Conservation (phyloP, 2,888 invertebrate genomes). For the Bruchidius siliquastri region DNA sequence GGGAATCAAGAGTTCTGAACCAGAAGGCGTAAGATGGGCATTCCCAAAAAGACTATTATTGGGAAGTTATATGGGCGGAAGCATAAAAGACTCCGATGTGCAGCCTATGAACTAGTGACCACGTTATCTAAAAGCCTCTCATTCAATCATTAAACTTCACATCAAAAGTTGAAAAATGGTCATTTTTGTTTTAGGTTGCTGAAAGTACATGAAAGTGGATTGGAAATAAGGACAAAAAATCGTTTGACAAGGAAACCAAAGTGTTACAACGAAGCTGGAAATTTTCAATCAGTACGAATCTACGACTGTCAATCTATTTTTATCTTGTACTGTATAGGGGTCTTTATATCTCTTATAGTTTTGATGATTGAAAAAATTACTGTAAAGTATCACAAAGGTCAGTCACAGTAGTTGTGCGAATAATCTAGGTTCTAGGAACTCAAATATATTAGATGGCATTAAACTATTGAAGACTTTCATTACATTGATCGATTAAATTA, state of each 20-base stretch:
- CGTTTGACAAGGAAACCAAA: constrained; percentile 28
- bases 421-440: neutral
- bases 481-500: no score
- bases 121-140: no score
- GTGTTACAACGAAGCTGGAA: constrained; percentile 32
- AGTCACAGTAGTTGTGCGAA: neutral
- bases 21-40: no score
- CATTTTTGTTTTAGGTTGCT: constrained; percentile 23
- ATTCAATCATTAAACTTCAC: neutral
- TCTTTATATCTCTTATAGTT: constrained; percentile 20
- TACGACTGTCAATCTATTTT: constrained; percentile 33
- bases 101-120: no score
- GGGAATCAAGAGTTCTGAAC: no score
- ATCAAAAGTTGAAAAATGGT: no score
- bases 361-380: constrained; percentile 18
- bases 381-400: neutral
- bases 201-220: constrained; percentile 30
- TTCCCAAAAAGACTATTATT: neutral
- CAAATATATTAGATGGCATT: no score
- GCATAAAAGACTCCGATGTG: no score
- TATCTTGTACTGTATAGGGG: constrained; percentile 28
- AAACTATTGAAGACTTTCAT: no score
- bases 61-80: no score
- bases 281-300: constrained; percentile 34
- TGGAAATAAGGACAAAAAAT: constrained; percentile 24